These are phyloP conservation scores for Xestia rhomboidea DNA, from an alignment of 2,888 invertebrate species.

Conservation along the genomic window DNA sequence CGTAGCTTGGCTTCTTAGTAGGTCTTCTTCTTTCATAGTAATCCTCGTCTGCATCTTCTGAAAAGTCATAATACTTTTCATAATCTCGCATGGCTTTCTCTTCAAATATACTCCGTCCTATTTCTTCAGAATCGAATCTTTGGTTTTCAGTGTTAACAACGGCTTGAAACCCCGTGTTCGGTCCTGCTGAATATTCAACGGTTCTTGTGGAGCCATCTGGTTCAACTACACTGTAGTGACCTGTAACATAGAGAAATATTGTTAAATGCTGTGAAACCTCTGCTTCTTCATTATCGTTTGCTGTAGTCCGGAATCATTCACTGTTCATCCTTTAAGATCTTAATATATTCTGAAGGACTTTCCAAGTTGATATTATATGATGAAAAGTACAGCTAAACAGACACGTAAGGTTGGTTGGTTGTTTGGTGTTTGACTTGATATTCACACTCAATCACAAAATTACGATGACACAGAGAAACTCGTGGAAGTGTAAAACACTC, in stretches of 20 bases:
- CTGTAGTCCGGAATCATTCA: neutral
- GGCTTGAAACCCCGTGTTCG: slow-evolving; percentile 90
- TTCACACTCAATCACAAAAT: too few relatives aligned
- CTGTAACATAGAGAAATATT: slow-evolving; percentile 71
- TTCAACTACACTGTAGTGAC: slow-evolving; percentile 92
- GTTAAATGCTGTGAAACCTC: neutral
- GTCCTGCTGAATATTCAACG: slow-evolving; percentile 91
- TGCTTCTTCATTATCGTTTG: neutral
- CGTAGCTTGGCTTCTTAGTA: slow-evolving; percentile 73
- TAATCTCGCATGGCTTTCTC: slow-evolving; percentile 83
- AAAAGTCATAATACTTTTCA: slow-evolving; percentile 81
- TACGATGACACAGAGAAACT: too few relatives aligned
- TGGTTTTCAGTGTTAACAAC: slow-evolving; percentile 89
- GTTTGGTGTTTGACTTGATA: too few relatives aligned
- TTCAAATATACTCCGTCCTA: slow-evolving; percentile 73
- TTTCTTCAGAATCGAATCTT: slow-evolving; percentile 59
- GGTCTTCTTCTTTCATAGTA: slow-evolving; percentile 78
- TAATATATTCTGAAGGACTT: neutral
- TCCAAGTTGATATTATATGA: neutral
- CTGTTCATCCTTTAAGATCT: neutral
- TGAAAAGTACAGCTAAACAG: neutral
- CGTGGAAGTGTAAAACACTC: too few relatives aligned
- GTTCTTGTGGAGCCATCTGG: slow-evolving; percentile 92
- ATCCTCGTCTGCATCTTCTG: slow-evolving; percentile 80
- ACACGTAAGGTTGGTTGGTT: too few relatives aligned